These are phyloP conservation scores for Sussaba pulchella DNA, from an alignment of 2,888 invertebrate species.

Conservation along the genomic window DNA sequence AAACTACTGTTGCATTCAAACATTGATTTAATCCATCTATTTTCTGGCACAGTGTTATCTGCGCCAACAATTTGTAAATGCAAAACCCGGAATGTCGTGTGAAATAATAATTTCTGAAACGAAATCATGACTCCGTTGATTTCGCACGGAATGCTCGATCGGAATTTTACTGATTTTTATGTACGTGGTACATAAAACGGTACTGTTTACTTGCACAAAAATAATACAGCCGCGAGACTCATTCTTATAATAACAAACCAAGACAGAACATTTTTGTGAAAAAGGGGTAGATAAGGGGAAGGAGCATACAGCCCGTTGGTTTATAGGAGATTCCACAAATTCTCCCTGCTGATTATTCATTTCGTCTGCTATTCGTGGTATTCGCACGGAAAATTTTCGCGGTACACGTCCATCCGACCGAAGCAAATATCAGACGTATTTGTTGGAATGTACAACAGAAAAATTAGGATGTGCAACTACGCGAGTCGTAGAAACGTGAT, in stretches of 20 bases:
- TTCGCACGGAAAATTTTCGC: neutral
- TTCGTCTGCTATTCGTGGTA: conserved; percentile 37
- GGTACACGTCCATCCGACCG: neutral
- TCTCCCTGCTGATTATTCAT: conserved; percentile 48
- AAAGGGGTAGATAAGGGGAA: too few relatives aligned
- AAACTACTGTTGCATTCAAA: too few relatives aligned
- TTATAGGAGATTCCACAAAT: neutral
- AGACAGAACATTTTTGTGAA: neutral
- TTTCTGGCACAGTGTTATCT: too few relatives aligned
- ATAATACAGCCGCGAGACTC: conserved; percentile 12
- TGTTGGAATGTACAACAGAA: neutral
- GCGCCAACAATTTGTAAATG: too few relatives aligned
- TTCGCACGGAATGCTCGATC: too few relatives aligned
- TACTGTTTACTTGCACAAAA: conserved; percentile 1
- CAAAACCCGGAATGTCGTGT: too few relatives aligned
- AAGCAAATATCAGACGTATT: neutral
- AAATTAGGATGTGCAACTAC: neutral
- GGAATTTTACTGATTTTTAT: too few relatives aligned
- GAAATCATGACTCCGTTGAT: too few relatives aligned
- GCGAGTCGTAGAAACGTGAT: neutral
- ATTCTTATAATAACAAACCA: conserved; percentile 2
- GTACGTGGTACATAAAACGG: too few relatives aligned
- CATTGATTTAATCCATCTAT: too few relatives aligned
- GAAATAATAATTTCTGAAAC: too few relatives aligned
- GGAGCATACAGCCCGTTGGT: neutral